These are phyloP conservation scores for Leptobrachium ailaonicum DNA, from an alignment of 2,113 vertebrate genomes.

Conservation along the genomic window DNA sequence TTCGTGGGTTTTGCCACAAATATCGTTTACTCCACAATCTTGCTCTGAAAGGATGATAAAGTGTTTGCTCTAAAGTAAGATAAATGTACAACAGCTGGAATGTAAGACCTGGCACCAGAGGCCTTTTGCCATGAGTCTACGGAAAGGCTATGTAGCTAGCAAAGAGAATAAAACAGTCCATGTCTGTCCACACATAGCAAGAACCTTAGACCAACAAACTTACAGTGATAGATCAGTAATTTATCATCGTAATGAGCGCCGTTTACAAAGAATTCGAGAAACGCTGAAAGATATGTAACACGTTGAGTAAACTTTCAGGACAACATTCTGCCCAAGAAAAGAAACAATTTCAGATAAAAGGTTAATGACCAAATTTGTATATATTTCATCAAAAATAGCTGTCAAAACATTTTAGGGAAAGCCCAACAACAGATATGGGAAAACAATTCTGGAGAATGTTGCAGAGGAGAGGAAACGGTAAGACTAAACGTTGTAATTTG, in stretches of 20 bases:
- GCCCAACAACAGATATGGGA: constrained; percentile 29
- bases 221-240: constrained; percentile 53
- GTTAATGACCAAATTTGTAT: constrained; percentile 48
- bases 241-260: constrained; percentile 57
- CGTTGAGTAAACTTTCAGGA: constrained; percentile 52
- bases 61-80: constrained; percentile 55
- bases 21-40: constrained; percentile 55
- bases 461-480: constrained; percentile 16
- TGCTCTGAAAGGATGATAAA: constrained; percentile 52
- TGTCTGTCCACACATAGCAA: constrained; percentile 50
- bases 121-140: constrained; percentile 62
- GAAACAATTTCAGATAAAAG: constrained; percentile 47
- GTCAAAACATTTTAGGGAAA: constrained; percentile 43
- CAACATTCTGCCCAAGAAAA: constrained; percentile 48
- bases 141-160: constrained; percentile 55
- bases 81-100: constrained; percentile 70
- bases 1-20: constrained; percentile 56
- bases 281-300: constrained; percentile 58
- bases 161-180: constrained; percentile 63
- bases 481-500: constrained; percentile 31
- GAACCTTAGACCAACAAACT: constrained; percentile 46
- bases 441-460: constrained; percentile 39
- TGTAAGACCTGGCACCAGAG: constrained; percentile 63
- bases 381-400: constrained; percentile 43
- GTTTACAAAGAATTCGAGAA: constrained; percentile 56